Base-by-base conservation (phyloP, 2,113 vertebrate genomes). In the Otolemur garnettii region DNA sequence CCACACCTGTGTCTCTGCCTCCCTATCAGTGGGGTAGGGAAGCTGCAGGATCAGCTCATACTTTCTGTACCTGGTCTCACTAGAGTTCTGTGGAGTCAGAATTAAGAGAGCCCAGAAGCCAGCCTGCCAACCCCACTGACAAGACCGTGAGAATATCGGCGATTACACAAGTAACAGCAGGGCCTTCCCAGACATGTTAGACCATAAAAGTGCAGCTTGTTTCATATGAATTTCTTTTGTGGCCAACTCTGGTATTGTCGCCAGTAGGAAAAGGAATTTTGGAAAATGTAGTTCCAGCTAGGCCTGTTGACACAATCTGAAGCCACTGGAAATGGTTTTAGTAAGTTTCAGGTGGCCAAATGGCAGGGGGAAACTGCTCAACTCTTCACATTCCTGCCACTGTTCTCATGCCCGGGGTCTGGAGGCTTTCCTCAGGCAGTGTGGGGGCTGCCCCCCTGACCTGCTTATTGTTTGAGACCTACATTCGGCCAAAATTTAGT, bases 1-100 rank as follows among this genome's bases (percentile, higher is more conserved):
- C 1, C 19, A 13, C 4, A 0, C 1, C 9, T 74, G 7, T 30
- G 12, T 45, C 15, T 68, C 28, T 62, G 45, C 0, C 9, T 42
- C 53, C 17, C 5, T 3, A 15, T 57, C 38, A 53, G 9, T 15
- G 22, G 60, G 1, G 0, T 6, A n/a, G 13, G 15, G 50, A 21
- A 64, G 45, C 35, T 38, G 6, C 11, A 35, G 5, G 22, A 50
- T 33, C 11, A 33, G 3, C 13, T 14, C 2, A 2, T 3, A 33
- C 2, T 7, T 74, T 94, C 30, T 79, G 3, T 26, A 87, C 4
- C 12, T 35, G 38, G 0, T 2, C 6, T 50, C 45, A 7, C 45
- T 66, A 38, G 22, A 38, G 10, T n/a, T 93, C 19, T n/a, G 5
- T 8, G 35, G 17, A 30, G 10, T 18, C 60, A 50, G 9, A 88